phyloP scores from a whole-genome alignment of 2,888 invertebrate species.

The Nysson spinosus region DNA sequence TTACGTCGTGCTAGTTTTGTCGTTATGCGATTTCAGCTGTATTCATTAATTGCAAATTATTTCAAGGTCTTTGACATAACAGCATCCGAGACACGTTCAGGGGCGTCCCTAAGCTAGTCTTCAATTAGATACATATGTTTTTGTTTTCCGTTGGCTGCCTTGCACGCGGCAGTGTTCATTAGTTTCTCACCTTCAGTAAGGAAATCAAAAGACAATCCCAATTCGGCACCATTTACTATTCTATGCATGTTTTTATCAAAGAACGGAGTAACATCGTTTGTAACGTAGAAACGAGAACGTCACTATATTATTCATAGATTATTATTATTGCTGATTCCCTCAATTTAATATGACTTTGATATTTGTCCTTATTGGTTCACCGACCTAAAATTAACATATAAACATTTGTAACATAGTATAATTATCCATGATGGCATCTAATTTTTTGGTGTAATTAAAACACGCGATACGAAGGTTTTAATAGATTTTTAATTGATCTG shows the following conservation, averaged over 20 bases:
- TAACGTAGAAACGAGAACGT: constrained; percentile 31
- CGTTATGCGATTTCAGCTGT: constrained; percentile 55
- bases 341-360: constrained; percentile 36
- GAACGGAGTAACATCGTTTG: constrained; percentile 32
- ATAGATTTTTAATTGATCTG: no score
- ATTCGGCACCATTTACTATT: constrained; percentile 34
- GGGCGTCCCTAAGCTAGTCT: constrained; percentile 70
- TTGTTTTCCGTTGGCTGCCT: constrained; percentile 59
- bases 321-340: constrained; percentile 16
- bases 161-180: constrained; percentile 57
- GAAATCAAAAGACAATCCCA: constrained; percentile 15
- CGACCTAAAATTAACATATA: no score
- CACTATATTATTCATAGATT: constrained; percentile 10
- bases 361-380: no score
- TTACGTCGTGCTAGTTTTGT: constrained; percentile 59
- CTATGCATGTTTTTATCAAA: constrained; percentile 34
- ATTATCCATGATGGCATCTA: no score
- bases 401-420: no score
- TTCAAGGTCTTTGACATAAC: constrained; percentile 45
- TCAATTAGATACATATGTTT: constrained; percentile 47
- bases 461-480: no score
- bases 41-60: constrained; percentile 47
- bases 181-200: constrained; percentile 18
- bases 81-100: constrained; percentile 63
- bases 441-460: no score